These are phyloP conservation scores for Jacana jacana DNA, from an alignment of 2,113 vertebrate genomes.

Conservation along the genomic window DNA sequence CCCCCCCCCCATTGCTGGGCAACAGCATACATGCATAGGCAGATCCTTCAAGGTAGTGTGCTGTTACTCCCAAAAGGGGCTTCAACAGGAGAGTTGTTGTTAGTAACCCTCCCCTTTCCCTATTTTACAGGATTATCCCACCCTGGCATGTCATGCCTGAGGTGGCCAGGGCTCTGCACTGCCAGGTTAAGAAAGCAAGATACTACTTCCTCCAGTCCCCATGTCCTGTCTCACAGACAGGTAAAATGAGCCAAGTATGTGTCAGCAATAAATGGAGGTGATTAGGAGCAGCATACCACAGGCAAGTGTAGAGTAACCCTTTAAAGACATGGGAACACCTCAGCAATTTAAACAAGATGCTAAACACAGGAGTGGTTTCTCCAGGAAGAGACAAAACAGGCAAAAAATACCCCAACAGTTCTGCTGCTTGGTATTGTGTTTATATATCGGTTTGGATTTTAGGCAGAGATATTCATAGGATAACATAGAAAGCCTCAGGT, in stretches of 20 bases:
- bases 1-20: neutral
- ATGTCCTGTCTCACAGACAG: neutral
- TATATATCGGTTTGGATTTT: neutral
- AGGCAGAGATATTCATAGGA: neutral
- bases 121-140: neutral
- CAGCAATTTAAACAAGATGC: neutral
- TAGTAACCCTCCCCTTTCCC: no score
- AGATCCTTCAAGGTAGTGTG: rapidly evolving
- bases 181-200: neutral
- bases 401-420: neutral
- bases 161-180: rapidly evolving
- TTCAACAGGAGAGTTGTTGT: neutral
- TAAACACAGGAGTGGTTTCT: neutral
- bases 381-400: neutral
- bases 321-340: neutral
- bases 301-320: neutral
- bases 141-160: neutral
- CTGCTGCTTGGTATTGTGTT: neutral
- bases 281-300: neutral
- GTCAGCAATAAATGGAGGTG: neutral
- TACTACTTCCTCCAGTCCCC: neutral
- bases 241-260: neutral
- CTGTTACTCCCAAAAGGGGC: rapidly evolving
- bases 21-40: rapidly evolving
- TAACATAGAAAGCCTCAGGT: neutral